Evolutionary conservation across 2,888 invertebrate genomes (phyloP).

Genomic region (Mythimna albipuncta): DNA sequence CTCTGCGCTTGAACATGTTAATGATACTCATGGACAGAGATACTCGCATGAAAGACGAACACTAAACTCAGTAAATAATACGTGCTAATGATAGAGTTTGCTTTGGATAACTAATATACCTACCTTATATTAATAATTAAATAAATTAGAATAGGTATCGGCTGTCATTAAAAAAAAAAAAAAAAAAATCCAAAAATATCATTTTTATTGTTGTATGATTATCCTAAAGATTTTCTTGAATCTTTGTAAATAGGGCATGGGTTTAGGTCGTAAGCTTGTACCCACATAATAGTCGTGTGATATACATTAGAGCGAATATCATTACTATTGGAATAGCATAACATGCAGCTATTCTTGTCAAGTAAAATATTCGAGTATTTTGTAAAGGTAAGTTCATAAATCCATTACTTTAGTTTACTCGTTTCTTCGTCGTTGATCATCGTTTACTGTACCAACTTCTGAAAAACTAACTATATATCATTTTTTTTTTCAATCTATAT

Average conservation of each 20-base stretch:
- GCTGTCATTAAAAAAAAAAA: constrained; percentile 12
- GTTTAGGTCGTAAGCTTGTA: constrained; percentile 38
- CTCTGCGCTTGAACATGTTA: background rate
- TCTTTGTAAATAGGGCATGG: constrained; percentile 10
- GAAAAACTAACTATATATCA: background rate
- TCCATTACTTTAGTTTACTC: background rate
- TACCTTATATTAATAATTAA: background rate
- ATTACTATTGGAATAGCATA: constrained; percentile 18
- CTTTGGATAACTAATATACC: background rate
- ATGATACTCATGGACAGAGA: background rate
- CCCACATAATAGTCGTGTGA: constrained; percentile 62
- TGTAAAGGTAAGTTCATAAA: constrained; percentile 7
- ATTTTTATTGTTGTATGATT: background rate
- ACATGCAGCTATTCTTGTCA: constrained; percentile 6
- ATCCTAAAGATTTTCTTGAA: background rate
- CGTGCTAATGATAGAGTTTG: constrained; percentile 23
- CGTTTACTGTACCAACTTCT: background rate
- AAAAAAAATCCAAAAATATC: constrained; percentile 36
- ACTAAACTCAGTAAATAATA: background rate
- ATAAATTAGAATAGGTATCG: constrained; percentile 18
- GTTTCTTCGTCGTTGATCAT: background rate
- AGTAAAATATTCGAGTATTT: constrained; percentile 13
- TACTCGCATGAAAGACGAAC: background rate
- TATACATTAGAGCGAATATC: constrained; percentile 47
- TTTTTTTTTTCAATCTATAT: background rate